Evolutionary conservation across 2,888 invertebrate species (phyloP), one percentile per base, ranked within the genome.

Genomic region (Ypsolopha scabrella): DNA sequence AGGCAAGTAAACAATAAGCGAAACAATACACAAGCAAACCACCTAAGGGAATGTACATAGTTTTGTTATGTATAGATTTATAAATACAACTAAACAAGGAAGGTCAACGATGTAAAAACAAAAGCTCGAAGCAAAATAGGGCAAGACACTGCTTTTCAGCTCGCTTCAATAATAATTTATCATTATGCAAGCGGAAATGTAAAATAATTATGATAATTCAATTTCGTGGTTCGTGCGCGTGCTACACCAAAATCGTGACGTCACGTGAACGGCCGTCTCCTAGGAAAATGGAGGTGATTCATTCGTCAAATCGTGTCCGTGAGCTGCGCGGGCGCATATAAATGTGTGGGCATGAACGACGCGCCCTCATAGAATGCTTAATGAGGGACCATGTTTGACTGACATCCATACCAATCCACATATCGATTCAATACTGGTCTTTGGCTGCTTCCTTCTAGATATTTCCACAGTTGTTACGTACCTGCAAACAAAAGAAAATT

Each of bases 291-390:
- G 69, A 70, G 24, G 74, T 82, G 82, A 82, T 74, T 81, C 79
- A 82, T 72, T 71, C 75, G 75, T 79, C 75, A 75, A 77, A 75
- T 69, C 76, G 72, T 74, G 78, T 68, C 68, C 65, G 68, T 65
- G 73, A 69, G 72, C 70, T 73, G 79, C 79, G 74, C 82, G 77
- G 74, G 80, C 80, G 80, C 82, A 82, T 83, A 78, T 68, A 75
- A 74, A 83, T 82, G 75, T 82, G 75, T 59, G 63, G 55, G 65
- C 73, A 69, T 68, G 66, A 64, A 64, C 50, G 59, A 57, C 59
- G 63, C 62, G 65, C 65, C 71, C 70, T 68, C 65, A 58, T 64
- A 65, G 77, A 72, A 79, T 75, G 63, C 67, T 60, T 73, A 76
- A 77, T 71, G 68, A 74, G 68, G 62, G 58, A 56, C 63, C 63